Conservation (phyloP, 2,888 invertebrate genomes). For the Coecobrya sp. region DNA sequence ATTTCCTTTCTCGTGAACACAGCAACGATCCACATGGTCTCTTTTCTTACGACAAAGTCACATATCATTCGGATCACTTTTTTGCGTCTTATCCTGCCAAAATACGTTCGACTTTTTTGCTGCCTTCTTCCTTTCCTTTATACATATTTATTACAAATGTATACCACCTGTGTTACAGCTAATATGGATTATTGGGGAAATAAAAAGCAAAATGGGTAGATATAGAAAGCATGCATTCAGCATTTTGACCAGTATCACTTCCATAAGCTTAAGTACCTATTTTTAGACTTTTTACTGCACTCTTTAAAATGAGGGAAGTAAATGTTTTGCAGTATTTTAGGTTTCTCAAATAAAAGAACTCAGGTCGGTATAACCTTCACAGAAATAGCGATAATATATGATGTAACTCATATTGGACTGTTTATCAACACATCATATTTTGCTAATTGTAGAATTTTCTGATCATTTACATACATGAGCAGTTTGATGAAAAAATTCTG, state of each 20-base stretch:
- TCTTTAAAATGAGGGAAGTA: no score
- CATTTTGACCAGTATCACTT: background rate
- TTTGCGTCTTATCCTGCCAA: background rate
- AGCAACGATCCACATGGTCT: background rate
- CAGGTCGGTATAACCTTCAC: no score
- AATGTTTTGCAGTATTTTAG: no score
- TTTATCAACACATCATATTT: no score
- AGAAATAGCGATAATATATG: no score
- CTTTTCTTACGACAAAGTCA: background rate
- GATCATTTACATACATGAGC: no score
- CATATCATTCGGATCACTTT: constrained; percentile 24
- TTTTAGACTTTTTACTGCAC: no score
- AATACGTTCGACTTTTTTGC: constrained; percentile 1
- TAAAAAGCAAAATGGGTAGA: background rate
- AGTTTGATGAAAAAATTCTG: no score
- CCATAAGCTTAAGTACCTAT: background rate
- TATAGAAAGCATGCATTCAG: background rate
- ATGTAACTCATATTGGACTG: no score
- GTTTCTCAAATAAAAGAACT: no score
- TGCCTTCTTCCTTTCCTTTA: background rate
- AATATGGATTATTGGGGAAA: background rate
- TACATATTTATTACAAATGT: background rate
- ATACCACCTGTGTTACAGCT: no score
- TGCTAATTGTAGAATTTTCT: no score
- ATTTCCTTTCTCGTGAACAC: background rate